Evolutionary conservation across 2,888 invertebrate genomes (phyloP), one percentile per base, ranked within the genome.

Genomic region (Stenichneumon culpator): DNA sequence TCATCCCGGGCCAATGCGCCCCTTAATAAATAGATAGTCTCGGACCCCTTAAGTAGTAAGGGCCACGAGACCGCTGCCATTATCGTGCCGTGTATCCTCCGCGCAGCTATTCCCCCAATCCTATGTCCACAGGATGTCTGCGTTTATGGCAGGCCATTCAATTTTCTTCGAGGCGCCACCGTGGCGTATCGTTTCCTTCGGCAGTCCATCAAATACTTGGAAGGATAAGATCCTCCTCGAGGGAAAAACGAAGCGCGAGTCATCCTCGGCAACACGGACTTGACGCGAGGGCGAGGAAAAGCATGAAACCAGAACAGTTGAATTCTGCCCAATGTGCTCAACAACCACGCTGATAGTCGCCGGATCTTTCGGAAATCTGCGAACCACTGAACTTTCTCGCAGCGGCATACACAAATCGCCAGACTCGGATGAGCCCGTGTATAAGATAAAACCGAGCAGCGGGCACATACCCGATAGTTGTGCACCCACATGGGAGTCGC

Each of bases 11-110:
- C 54, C 39, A 80, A 67, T 44, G 63, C 78, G 65, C 70, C 67
- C 74, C 65, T 86, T 87, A 86, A 87, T 87, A 84, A 87, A 87
- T 86, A 87, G 84, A 87, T 80, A 80, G 72, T 67, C 77, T 82
- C 57, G 74, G 78, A 78, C 60, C 73, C 79, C 75, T 82, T 79
- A 83, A 87, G 86, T 86, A 84, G 50, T 57, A 82, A 70, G 83
- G 70, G 82, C 63, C n/a, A 70, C 52, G 67, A 63, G 22, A 75
- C 47, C 74, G 67, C 54, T 63, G 60, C 82, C 67, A 87, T 87
- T 87, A 87, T 86, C 83, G 74, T 77, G 60, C 63, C 80, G 74
- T 50, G 67, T 60, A 73, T 68, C 84, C 75, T 75, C 79, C 54
- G 52, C 75, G 67, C 63, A 70, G 69, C 63, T 19, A 79, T 70